Evolutionary conservation across 2,888 invertebrate genomes (phyloP), one percentile per base, ranked within the genome.

Genomic region (Petrolisthes manimaculis): DNA sequence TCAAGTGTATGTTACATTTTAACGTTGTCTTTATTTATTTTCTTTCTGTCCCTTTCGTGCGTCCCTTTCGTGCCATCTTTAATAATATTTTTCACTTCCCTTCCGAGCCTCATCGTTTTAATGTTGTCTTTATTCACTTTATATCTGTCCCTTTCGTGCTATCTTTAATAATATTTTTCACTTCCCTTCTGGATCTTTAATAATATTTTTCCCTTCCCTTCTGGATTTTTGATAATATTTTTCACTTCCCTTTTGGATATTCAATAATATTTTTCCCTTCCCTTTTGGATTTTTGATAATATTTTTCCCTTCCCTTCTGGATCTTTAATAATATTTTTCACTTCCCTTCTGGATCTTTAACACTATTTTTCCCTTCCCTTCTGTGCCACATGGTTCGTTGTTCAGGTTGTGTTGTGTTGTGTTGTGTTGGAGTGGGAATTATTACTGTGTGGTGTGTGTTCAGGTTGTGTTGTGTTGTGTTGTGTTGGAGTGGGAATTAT

Each of bases 201-300:
- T 37, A 24, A 3, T 14, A n/a, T 77, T 8, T 77, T 37, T 77
- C 77, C 37, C 77, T 77, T 37, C 37, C 77, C 8, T 37, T 77
- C 77, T 77, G 21, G n/a, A n/a, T 77, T 37, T 77, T 37, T 77
- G 21, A 24, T 37, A 24, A n/a, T 77, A n/a, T 77, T 37, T 77
- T 37, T 77, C 77, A 24, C 77, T 77, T 37, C 61, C 14, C 61
- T 61, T 61, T 61, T 14, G 8, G 9, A 12, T 14, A 8, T 61
- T 14, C 61, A 12, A 12, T 61, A 8, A 8, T 61, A 8, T 61
- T 14, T 61, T 61, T 61, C 61, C 8, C 61, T 14, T 14, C 14
- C 61, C 61, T 61, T 14, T 14, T 14, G 8, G 8, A 8, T 14
- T 61, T 14, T 61, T 61, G 8, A 8, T 9, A 8, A 12, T 14